These are phyloP conservation scores for Stercorarius parasiticus DNA, from an alignment of 2,113 vertebrate species.

Conservation along the genomic window DNA sequence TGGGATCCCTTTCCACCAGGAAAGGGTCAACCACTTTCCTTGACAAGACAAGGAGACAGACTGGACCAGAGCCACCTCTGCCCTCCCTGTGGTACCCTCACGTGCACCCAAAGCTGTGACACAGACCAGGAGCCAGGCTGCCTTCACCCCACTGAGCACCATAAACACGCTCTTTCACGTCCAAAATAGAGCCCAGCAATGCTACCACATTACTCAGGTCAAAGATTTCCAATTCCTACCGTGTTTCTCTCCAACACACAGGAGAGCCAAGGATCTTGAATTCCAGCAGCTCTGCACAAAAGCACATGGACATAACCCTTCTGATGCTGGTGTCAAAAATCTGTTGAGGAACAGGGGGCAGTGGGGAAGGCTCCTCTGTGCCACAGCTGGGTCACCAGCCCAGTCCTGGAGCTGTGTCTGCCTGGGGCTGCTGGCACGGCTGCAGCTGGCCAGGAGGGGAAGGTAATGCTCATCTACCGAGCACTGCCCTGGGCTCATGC, in stretches of 20 bases:
- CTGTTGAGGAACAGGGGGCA: neutral
- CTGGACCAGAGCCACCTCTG: neutral
- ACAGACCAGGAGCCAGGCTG: neutral
- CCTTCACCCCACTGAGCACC: neutral
- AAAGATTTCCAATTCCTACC: conserved; percentile 4
- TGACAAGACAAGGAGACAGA: neutral
- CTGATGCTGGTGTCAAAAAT: neutral
- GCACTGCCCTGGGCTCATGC: neutral
- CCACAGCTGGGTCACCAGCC: neutral
- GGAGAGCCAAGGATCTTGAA: neutral
- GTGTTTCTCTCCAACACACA: neutral
- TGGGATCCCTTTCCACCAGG: too few relatives aligned
- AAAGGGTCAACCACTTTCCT: neutral
- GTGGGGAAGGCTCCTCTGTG: neutral
- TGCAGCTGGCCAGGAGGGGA: neutral
- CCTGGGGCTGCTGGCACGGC: neutral
- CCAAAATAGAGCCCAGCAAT: neutral
- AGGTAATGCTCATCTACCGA: neutral
- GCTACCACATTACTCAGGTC: neutral
- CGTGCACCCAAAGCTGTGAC: neutral
- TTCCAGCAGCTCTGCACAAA: neutral
- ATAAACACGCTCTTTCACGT: neutral
- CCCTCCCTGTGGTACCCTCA: neutral
- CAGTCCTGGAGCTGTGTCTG: rapidly evolving
- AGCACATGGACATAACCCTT: neutral